Evolutionary conservation across 2,888 invertebrate genomes (phyloP), one percentile per base, ranked within the genome.

Genomic region (Galerucella pusilla): DNA sequence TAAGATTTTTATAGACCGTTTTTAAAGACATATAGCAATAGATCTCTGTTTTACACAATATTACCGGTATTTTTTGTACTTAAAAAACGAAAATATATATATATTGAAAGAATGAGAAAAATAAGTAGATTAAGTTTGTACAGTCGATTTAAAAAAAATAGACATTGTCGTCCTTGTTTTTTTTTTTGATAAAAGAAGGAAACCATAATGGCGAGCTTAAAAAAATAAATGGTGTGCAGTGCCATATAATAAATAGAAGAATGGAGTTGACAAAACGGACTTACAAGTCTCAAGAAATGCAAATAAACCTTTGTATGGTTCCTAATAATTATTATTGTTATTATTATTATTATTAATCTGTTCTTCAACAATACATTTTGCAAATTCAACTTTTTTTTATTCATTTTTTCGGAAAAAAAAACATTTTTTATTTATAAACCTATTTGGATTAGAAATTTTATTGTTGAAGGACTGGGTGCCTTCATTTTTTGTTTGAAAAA

Each of bases 391-490:
- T 42, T 42, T 42, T 20, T 42, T 42, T 42, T 9, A 42, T 9
- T 42, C 35, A 42, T 42, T 35, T 35, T 35, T 6, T 35, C 4
- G 35, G 6, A 35, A 35, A 35, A 35, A 35, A 35, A 35, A 35
- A 3, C 35, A 35, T 6, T 35, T 35, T 35, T 35, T 5, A 35
- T 35, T 35, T 35, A 35, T 5, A 35, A 35, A 35, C 0, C 35
- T 35, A 61, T 61, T 16, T 1, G 12, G 12, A 57, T 78, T 79
- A 76, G 80, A 83, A 82, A 77, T 78, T 85, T 52, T 68, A 86
- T 88, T 88, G 88, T 88, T 88, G 88, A 86, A 88, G 88, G 86
- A 85, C 88, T 87, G 87, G 88, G 88, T 88, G 88, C 88, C 88
- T 88, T 88, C 86, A 84, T 78, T 76, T 77, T 78, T 76, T 73